Conservation (phyloP, 2,888 invertebrate genomes). For the Neria commutata region DNA sequence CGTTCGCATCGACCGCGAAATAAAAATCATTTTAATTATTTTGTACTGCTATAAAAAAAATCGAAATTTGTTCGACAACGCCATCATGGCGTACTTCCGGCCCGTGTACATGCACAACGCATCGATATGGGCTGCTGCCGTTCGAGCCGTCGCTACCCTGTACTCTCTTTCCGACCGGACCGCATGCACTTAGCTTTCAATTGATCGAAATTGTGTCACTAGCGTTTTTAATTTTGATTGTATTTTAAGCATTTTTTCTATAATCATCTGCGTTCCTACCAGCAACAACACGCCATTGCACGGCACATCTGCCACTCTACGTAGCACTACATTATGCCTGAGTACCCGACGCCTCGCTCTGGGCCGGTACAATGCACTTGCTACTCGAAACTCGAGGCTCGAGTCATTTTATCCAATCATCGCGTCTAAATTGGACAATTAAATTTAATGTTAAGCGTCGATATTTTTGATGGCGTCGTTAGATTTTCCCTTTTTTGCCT, state of each 20-base stretch:
- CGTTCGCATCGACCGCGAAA: too few relatives aligned
- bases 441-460: slow-evolving; percentile 36
- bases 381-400: too few relatives aligned
- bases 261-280: background rate
- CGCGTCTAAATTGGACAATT: slow-evolving; percentile 46
- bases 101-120: slow-evolving; percentile 24
- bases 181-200: background rate
- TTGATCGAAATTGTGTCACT: background rate
- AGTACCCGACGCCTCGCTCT: slow-evolving; percentile 31
- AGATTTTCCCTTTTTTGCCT: slow-evolving; percentile 23
- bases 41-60: slow-evolving; percentile 9
- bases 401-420: slow-evolving; percentile 38
- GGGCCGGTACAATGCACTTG: too few relatives aligned
- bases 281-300: background rate
- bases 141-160: background rate
- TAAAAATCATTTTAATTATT: too few relatives aligned
- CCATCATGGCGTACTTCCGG: slow-evolving; percentile 43
- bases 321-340: slow-evolving; percentile 29
- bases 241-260: too few relatives aligned
- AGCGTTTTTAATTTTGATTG: background rate
- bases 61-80: slow-evolving; percentile 13
- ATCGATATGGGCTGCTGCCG: background rate
- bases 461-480: background rate
- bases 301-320: slow-evolving; percentile 9
- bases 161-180: background rate